Evolutionary conservation across 2,797 vertebrate genomes (phyloP), one percentile per base, ranked within the genome.

Genomic region (Lutjanus argentimaculatus): DNA sequence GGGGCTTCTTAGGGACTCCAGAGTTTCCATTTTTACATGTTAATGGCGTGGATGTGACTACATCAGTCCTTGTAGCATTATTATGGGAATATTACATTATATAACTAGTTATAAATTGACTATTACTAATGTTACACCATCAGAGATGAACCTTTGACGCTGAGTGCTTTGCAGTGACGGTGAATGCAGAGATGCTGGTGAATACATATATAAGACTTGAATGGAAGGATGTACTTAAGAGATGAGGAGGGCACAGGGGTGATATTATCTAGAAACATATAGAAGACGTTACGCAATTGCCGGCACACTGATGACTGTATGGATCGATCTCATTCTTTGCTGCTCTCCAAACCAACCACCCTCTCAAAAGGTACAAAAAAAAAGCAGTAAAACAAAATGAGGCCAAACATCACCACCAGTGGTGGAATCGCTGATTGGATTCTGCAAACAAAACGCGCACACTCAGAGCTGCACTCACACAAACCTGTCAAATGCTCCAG

Each of bases 401-500:
- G 88, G 78, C 84, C 74, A 82, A 79, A 72, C 64, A 42, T 89
- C 83, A 84, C 74, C 76, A 53, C 63, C 70, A 63, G 66, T 77
- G 68, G 68, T 79, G 77, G 49, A 86, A 75, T 66, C 21, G 22
- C 81, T 80, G 88, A 91, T 86, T 89, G 83, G 84, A 85, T 84
- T 83, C 74, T 70, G 79, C 77, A 81, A 83, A 85, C 62, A 86
- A 74, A 66, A 46, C 45, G 45, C 12, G 12, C 1, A 10, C 87
- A 87, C 84, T 85, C 82, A 19, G 80, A 72, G 81, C 59, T 12
- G 43, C 77, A 76, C 77, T 80, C 75, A 52, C 77, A 80, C 75
- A 73, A 77, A 79, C 79, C 79, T 79, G 72, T 88, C 87, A 86
- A 85, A 89, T 6, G 77, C 75, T 80, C 88, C 85, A 79, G 85